phyloP scores from a whole-genome alignment of 2,113 vertebrate species.

The Collichthys lucidus region DNA sequence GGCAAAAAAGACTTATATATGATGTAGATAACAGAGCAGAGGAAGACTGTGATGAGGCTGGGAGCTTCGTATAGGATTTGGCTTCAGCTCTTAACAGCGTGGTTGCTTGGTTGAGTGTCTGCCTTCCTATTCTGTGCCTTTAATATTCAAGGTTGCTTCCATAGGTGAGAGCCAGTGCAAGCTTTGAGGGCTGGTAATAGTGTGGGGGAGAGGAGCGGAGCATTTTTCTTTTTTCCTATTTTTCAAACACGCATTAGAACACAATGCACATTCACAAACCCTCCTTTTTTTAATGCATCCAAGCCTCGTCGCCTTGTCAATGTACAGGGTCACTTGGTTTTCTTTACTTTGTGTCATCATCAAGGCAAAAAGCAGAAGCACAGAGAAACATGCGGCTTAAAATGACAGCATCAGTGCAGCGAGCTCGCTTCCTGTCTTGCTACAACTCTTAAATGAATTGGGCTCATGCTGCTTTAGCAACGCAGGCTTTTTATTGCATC shows the following conservation, averaged over 20 bases:
- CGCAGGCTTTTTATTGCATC: slow-evolving; percentile 21
- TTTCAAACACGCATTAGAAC: slow-evolving; percentile 28
- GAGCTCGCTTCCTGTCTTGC: slow-evolving; percentile 16
- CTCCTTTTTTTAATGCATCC: slow-evolving; percentile 12
- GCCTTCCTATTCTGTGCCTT: slow-evolving; percentile 44
- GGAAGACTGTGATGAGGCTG: slow-evolving; percentile 14
- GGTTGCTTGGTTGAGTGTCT: slow-evolving; percentile 51
- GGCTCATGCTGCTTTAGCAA: slow-evolving; percentile 42
- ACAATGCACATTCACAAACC: slow-evolving; percentile 31
- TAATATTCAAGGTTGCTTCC: slow-evolving; percentile 64
- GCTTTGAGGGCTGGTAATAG: slow-evolving; percentile 47
- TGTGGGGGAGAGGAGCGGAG: slow-evolving; percentile 13
- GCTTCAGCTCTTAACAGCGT: slow-evolving; percentile 41
- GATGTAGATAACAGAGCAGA: slow-evolving; percentile 9
- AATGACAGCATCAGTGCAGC: slow-evolving; percentile 25
- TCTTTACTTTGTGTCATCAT: slow-evolving; percentile 24
- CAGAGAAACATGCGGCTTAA: neutral
- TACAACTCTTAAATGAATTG: slow-evolving; percentile 31
- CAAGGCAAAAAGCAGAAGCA: slow-evolving; percentile 17
- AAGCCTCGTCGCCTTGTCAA: slow-evolving; percentile 4
- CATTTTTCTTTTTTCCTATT: slow-evolving; percentile 31
- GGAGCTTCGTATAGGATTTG: slow-evolving; percentile 54
- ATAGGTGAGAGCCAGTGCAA: slow-evolving; percentile 40
- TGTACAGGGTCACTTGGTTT: slow-evolving; percentile 16
- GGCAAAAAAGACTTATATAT: slow-evolving; percentile 15